Evolutionary conservation across 2,888 invertebrate genomes (phyloP), one percentile per base, ranked within the genome.

Genomic region (Aspidiotus destructor): DNA sequence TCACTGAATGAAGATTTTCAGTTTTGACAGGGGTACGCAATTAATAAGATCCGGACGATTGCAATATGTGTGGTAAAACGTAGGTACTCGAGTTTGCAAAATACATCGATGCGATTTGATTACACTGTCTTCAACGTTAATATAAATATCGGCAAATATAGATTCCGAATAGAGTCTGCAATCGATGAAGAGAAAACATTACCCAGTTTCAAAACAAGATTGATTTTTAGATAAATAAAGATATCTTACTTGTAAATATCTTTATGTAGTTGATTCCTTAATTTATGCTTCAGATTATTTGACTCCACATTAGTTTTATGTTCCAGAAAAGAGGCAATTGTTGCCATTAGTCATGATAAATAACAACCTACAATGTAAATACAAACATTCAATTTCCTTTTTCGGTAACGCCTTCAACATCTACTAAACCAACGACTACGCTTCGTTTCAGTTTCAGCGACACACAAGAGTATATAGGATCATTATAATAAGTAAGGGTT

Each of bases 261-360:
- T 48, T 67, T 67, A 10, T 67, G 42, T 13, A 67, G 40, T 41
- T 67, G 67, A 40, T 58, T n/a, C 58, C 48, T 42, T n/a, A 48
- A 8, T 60, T 67, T 67, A 40, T 44, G 48, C 58, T 58, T 57
- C 44, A 67, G 48, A 48, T 67, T 67, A 48, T 67, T 52, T 10
- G 28, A 58, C 60, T 67, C 67, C 40, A 44, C 58, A 58, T 48
- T 15, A 40, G 40, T 67, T 60, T 67, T 67, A 57, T 60, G 60
- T 28, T 67, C 60, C 67, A 67, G 42, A 13, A 52, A 60, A 67
- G 67, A 67, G 48, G 57, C 67, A 67, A 28, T 42, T 67, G 48
- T 67, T 67, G 67, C 67, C 67, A 67, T 67, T 58, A 67, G 67
- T 67, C 67, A 67, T 67, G 67, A 48, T 67, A 67, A 40, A 40